Percentiles rank a stretch among this genome's conserved stretches.
phyloP scores from a whole-genome alignment of 2,113 vertebrate species.

The Stigmatopora argus region DNA sequence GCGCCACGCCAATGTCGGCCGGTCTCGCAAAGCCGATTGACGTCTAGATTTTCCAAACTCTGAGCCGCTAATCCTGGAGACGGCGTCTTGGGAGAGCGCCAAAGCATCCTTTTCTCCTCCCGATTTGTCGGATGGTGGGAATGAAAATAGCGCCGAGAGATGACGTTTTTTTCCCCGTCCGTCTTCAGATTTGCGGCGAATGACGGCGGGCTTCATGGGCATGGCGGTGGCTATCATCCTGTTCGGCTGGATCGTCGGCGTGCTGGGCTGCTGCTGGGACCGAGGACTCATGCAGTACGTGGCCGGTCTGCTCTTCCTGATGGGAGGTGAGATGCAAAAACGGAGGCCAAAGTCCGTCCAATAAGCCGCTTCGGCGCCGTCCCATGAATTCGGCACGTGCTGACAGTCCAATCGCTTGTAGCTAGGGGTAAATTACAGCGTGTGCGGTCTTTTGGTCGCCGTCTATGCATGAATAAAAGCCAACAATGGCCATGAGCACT shows the following conservation, averaged over 20 bases:
- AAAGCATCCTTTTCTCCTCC: not conserved
- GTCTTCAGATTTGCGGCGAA: constrained; percentile 85
- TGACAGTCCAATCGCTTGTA: no score
- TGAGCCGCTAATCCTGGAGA: not conserved
- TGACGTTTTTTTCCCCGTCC: constrained; percentile 11
- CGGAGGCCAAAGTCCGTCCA: not conserved
- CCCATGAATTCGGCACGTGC: no score
- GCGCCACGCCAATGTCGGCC: not conserved
- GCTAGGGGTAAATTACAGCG: no score
- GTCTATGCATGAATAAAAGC: no score
- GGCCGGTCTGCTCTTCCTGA: constrained; percentile 95
- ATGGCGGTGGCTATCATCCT: constrained; percentile 98
- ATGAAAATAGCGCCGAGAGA: not conserved
- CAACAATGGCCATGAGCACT: no score
- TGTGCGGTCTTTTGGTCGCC: no score
- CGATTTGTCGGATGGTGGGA: not conserved
- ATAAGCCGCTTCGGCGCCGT: no score
- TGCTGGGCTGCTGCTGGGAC: constrained; percentile 96
- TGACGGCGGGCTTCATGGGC: constrained; percentile 98
- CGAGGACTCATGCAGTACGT: constrained; percentile 98
- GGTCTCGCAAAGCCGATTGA: not conserved
- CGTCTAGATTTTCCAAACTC: not conserved
- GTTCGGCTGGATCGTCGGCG: constrained; percentile 92
- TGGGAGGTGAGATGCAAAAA: constrained; percentile 84
- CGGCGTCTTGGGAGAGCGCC: not conserved